Conservation (phyloP, 2,888 invertebrate species). For the Leistus spinibarbis region DNA sequence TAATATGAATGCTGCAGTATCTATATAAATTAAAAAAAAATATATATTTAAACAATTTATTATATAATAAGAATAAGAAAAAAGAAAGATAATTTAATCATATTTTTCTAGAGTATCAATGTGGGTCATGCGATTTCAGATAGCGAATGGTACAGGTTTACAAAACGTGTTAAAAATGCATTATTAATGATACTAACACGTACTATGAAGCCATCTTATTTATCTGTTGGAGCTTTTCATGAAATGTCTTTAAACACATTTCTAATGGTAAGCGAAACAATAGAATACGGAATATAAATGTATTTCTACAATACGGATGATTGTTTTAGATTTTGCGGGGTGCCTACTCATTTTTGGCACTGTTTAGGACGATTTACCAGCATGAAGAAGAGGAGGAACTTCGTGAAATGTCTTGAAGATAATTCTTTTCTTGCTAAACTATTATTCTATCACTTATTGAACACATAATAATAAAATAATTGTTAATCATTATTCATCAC, state of each 20-base stretch:
- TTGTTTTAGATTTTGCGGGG: constrained; percentile 18
- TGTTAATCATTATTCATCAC: no score
- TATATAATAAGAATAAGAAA: no score
- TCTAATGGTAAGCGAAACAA: constrained; percentile 1
- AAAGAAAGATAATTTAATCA: no score
- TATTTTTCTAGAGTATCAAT: constrained; percentile 6
- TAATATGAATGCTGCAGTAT: no score
- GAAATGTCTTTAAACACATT: constrained; percentile 10
- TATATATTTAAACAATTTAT: no score
- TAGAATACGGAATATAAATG: not conserved
- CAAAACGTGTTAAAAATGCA: constrained; percentile 1
- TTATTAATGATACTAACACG: not conserved
- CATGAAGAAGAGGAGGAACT: not conserved
- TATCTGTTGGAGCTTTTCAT: constrained; percentile 3
- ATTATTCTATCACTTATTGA: no score
- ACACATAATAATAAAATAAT: no score
- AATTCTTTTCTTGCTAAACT: not conserved
- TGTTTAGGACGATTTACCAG: constrained; percentile 8
- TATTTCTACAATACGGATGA: not conserved
- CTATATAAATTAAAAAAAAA: no score
- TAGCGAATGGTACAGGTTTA: constrained; percentile 11
- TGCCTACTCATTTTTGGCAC: constrained; percentile 18
- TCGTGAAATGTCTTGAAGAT: not conserved
- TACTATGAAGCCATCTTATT: not conserved
- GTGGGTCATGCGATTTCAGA: not conserved